phyloP scores from a whole-genome alignment of 2,888 invertebrate species.

The Tachina lurida region DNA sequence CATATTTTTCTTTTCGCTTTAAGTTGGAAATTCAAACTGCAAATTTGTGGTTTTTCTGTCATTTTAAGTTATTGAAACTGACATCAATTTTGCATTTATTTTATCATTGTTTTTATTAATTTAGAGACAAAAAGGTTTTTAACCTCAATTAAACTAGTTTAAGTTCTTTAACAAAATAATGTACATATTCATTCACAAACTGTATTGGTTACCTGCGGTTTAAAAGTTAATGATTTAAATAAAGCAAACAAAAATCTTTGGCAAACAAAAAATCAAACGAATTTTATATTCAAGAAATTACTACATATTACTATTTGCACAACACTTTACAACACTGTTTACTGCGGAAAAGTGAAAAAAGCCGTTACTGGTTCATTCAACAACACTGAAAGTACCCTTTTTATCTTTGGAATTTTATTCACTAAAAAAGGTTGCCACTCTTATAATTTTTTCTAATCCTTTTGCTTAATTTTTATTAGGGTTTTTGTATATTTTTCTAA shows the following conservation, averaged over 20 bases:
- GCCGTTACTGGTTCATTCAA: slow-evolving; percentile 47
- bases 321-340: slow-evolving; percentile 68
- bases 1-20: not conserved
- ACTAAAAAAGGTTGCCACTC: slow-evolving; percentile 56
- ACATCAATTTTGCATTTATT: slow-evolving; percentile 47
- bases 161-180: slow-evolving; percentile 65
- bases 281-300: not conserved
- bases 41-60: slow-evolving; percentile 57
- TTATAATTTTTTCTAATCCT: slow-evolving; percentile 34
- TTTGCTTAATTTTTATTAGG: slow-evolving; percentile 6
- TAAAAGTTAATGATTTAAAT: slow-evolving; percentile 41
- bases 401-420: slow-evolving; percentile 10
- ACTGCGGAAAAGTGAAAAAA: slow-evolving; percentile 17
- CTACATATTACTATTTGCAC: not conserved
- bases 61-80: slow-evolving; percentile 44
- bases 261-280: slow-evolving; percentile 13
- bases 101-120: slow-evolving; percentile 9
- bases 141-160: slow-evolving; percentile 76
- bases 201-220: slow-evolving; percentile 73
- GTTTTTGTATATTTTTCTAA: slow-evolving; percentile 3
- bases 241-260: slow-evolving; percentile 12
- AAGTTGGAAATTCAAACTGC: slow-evolving; percentile 61
- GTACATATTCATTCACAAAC: slow-evolving; percentile 30
- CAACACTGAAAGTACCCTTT: slow-evolving; percentile 47
- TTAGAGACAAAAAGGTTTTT: slow-evolving; percentile 63